A percentile compares a stretch with the other conserved stretches of the same genome.
phyloP scores from a whole-genome alignment of 23 tunicate genomes.

The Ascidia mentula region DNA sequence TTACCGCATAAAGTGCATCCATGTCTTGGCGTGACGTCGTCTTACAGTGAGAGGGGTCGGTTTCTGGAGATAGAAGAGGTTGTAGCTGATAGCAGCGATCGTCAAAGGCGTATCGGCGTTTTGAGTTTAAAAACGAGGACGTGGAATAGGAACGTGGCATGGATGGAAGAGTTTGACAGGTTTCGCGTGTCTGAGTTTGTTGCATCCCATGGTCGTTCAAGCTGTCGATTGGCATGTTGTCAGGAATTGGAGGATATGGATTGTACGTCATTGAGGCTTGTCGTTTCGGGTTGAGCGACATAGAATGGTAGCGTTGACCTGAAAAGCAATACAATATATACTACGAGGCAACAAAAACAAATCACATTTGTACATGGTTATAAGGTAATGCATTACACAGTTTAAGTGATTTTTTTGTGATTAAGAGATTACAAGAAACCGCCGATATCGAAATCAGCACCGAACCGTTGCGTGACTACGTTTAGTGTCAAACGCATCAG shows the following conservation, averaged over 20 bases:
- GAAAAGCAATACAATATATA: background rate
- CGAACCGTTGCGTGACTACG: too few species aligned
- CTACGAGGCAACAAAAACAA: too few species aligned
- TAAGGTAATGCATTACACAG: too few species aligned
- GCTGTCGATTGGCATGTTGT: background rate
- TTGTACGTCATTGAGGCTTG: background rate
- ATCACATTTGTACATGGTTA: too few species aligned
- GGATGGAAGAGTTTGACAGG: background rate
- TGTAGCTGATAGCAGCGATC: conserved; percentile 4
- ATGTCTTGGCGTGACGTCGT: background rate
- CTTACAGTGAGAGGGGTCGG: background rate
- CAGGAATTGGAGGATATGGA: background rate
- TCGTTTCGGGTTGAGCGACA: background rate
- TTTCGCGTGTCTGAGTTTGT: background rate
- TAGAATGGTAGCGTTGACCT: background rate
- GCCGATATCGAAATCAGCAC: too few species aligned
- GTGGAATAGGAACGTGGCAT: background rate
- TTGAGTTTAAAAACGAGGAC: background rate
- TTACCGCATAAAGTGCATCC: background rate
- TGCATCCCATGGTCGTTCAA: background rate
- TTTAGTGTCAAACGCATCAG: too few species aligned
- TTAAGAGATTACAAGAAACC: too few species aligned
- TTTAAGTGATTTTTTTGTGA: too few species aligned
- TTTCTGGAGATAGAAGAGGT: background rate
- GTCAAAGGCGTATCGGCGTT: background rate